Conservation (phyloP, 2,888 invertebrate genomes). For the Rhagium mordax region DNA sequence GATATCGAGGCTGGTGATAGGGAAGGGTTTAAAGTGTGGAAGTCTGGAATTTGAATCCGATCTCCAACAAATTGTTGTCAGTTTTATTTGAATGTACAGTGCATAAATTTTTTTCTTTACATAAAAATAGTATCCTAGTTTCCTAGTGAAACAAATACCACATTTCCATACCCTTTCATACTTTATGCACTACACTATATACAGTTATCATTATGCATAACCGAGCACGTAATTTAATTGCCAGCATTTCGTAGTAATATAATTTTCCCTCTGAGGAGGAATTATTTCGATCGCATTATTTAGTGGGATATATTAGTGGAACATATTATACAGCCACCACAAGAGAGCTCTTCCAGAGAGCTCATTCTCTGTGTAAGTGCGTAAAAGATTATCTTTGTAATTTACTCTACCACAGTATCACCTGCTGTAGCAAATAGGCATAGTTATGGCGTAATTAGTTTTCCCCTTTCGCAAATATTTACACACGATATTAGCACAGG, state of each 20-base stretch:
- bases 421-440: slow-evolving; percentile 16
- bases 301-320: not conserved
- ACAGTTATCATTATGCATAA: no score
- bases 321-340: not conserved
- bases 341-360: not conserved
- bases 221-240: not conserved
- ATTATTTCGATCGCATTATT: not conserved
- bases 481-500: not conserved
- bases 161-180: no score
- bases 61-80: no score
- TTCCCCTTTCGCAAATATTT: not conserved
- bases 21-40: no score
- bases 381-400: slow-evolving; percentile 25
- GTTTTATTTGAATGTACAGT: no score
- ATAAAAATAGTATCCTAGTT: no score
- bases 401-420: slow-evolving; percentile 2
- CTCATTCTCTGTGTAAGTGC: slow-evolving; percentile 1
- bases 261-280: not conserved
- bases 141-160: no score
- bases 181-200: no score
- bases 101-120: no score
- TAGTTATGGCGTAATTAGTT: slow-evolving; percentile 22
- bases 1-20: no score
- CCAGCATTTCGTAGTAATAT: not conserved
- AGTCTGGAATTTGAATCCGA: no score